Evolutionary conservation across 2,888 invertebrate species (phyloP).

Genomic region (Cephus spinipes): DNA sequence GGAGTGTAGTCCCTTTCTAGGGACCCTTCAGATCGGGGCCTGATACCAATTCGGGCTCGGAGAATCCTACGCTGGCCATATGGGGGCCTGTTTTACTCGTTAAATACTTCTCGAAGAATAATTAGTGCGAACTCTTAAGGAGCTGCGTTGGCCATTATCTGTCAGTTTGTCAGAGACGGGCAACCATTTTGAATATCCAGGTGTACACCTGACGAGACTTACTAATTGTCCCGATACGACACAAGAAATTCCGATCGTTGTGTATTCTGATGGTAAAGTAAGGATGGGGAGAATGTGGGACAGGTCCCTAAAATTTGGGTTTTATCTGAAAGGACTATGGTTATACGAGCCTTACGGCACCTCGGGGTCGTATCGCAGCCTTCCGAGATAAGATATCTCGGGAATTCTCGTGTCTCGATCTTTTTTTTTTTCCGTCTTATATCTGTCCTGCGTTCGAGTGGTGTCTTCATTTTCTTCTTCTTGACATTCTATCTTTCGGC

Average conservation of each 20-base stretch:
- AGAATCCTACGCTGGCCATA: constrained; percentile 16
- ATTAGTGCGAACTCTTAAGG: constrained; percentile 4
- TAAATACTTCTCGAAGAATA: not conserved
- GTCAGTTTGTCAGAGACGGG: not conserved
- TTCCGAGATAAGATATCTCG: constrained; percentile 50
- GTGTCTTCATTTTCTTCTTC: not conserved
- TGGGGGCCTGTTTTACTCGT: constrained; percentile 6
- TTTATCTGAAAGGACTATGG: constrained; percentile 40
- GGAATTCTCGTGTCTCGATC: constrained; percentile 30
- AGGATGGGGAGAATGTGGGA: not conserved
- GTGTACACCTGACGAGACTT: not conserved
- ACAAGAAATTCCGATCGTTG: not conserved
- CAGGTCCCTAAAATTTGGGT: constrained; percentile 36
- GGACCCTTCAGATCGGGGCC: constrained; percentile 14
- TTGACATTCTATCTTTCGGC: not conserved
- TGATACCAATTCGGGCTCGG: constrained; percentile 9
- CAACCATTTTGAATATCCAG: not conserved
- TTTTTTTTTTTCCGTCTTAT: constrained; percentile 19
- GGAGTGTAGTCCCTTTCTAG: constrained; percentile 8
- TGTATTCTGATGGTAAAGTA: not conserved
- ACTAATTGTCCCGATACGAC: not conserved
- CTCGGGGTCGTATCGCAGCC: constrained; percentile 34
- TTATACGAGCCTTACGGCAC: constrained; percentile 35
- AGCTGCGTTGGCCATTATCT: not conserved
- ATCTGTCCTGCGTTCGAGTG: not conserved